These are phyloP conservation scores for Thunnus maccoyii DNA, from an alignment of 2,113 vertebrate genomes.

Conservation along the genomic window DNA sequence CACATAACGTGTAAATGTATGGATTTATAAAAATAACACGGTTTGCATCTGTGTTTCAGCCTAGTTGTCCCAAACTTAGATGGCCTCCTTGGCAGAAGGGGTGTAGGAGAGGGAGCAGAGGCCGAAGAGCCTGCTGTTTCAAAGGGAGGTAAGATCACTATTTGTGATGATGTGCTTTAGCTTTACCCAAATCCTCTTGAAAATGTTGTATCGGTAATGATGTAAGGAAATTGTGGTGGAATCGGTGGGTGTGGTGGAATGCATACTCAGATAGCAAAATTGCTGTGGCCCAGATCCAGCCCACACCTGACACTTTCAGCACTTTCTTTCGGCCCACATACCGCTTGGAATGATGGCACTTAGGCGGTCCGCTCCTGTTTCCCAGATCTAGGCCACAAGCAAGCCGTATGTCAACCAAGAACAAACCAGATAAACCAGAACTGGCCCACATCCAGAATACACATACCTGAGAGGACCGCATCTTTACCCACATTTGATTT, in stretches of 20 bases:
- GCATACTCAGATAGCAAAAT: neutral
- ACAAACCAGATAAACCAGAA: too few species aligned
- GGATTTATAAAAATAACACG: neutral
- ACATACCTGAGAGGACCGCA: too few species aligned
- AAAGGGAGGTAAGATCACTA: constrained; percentile 75
- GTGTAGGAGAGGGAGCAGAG: constrained; percentile 83
- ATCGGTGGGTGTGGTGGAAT: neutral
- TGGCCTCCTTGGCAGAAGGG: constrained; percentile 68
- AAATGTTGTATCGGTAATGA: too few species aligned
- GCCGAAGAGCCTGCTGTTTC: constrained; percentile 80
- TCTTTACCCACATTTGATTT: too few species aligned
- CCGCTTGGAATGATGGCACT: too few species aligned
- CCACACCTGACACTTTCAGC: too few species aligned
- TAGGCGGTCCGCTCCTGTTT: too few species aligned
- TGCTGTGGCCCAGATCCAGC: too few species aligned
- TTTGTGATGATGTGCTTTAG: constrained; percentile 5
- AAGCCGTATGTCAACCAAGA: too few species aligned
- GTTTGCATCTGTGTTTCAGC: constrained; percentile 54
- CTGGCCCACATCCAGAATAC: too few species aligned
- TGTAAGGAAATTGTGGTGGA: neutral
- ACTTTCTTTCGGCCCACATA: too few species aligned
- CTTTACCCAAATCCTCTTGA: neutral
- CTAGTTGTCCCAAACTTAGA: constrained; percentile 44
- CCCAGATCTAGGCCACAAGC: too few species aligned
- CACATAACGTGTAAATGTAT: neutral